Percentiles rank a stretch among this genome's conserved stretches.
phyloP scores from a whole-genome alignment of 1,140 invertebrate species.

The Bombus sylvicola region DNA sequence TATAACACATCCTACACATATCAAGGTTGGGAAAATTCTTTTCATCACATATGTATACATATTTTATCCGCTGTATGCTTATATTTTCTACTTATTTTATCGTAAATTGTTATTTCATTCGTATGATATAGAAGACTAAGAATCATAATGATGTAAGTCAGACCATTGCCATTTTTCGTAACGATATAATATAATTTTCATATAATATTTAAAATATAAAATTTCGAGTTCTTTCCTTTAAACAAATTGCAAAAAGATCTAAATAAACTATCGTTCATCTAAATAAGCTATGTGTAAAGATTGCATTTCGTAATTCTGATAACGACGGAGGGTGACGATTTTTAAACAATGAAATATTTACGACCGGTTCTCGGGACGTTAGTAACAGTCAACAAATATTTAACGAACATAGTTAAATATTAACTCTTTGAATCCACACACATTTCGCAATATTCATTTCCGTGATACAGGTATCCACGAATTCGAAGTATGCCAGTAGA shows the following conservation, averaged over 20 bases:
- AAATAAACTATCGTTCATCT: not conserved
- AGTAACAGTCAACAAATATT: slow-evolving; percentile 50
- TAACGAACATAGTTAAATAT: slow-evolving; percentile 51
- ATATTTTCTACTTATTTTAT: too few species aligned
- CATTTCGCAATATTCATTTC: slow-evolving; percentile 44
- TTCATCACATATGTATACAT: not conserved
- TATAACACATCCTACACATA: not conserved
- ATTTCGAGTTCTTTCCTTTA: not conserved
- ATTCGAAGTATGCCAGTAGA: slow-evolving; percentile 48
- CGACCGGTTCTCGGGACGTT: slow-evolving; percentile 43
- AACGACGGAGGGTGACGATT: slow-evolving; percentile 2
- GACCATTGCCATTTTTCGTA: too few species aligned
- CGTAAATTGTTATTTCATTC: too few species aligned
- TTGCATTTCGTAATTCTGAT: not conserved
- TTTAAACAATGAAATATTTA: slow-evolving; percentile 49
- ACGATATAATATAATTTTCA: too few species aligned
- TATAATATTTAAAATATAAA: not conserved
- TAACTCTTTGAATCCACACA: slow-evolving; percentile 54
- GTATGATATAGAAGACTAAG: too few species aligned
- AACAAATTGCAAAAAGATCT: too few species aligned
- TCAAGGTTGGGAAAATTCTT: not conserved
- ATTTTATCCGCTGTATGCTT: not conserved
- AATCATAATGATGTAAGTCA: too few species aligned
- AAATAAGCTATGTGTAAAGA: not conserved
- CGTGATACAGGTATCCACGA: slow-evolving; percentile 21